A percentile compares a stretch with the other conserved stretches of the same genome.
phyloP scores from a whole-genome alignment of 2,113 vertebrate species.

The Mesoclemmys tuberculata region DNA sequence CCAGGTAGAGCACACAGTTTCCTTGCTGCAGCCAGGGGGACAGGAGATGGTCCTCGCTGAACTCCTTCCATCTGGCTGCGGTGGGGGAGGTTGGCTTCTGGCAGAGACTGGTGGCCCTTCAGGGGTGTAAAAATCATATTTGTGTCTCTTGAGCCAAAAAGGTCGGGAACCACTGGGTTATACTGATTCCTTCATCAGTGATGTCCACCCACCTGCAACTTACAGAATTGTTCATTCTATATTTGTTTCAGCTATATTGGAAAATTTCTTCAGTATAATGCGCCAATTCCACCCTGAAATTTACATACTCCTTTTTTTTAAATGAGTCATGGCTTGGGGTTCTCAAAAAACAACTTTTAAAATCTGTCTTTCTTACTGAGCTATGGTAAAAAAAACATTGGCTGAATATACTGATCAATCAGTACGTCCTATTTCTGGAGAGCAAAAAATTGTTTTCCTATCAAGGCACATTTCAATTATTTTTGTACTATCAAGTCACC shows the following conservation, averaged over 20 bases:
- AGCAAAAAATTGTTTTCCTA: not conserved
- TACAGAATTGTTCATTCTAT: not conserved
- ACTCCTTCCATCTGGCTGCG: too few relatives aligned
- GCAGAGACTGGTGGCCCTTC: too few relatives aligned
- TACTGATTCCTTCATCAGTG: not conserved
- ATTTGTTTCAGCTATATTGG: not conserved
- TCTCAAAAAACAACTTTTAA: not conserved
- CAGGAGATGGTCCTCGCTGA: too few relatives aligned
- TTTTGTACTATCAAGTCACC: not conserved
- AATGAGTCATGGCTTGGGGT: accelerated
- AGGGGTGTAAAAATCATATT: too few relatives aligned
- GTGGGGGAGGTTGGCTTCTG: too few relatives aligned
- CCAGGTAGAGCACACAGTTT: too few relatives aligned
- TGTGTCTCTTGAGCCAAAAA: too few relatives aligned
- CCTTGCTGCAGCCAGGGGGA: too few relatives aligned
- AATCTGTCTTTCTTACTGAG: not conserved
- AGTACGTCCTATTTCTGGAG: not conserved
- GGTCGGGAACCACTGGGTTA: not conserved
- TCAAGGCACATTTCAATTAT: not conserved
- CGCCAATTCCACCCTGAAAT: not conserved
- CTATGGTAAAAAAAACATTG: not conserved
- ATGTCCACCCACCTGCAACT: not conserved
- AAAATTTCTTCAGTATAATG: not conserved
- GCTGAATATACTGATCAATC: not conserved
- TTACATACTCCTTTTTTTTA: not conserved